Percentiles rank a stretch among this genome's conserved stretches.
Conservation (phyloP, 2,888 invertebrate genomes). For the Himalopsyche anomala region DNA sequence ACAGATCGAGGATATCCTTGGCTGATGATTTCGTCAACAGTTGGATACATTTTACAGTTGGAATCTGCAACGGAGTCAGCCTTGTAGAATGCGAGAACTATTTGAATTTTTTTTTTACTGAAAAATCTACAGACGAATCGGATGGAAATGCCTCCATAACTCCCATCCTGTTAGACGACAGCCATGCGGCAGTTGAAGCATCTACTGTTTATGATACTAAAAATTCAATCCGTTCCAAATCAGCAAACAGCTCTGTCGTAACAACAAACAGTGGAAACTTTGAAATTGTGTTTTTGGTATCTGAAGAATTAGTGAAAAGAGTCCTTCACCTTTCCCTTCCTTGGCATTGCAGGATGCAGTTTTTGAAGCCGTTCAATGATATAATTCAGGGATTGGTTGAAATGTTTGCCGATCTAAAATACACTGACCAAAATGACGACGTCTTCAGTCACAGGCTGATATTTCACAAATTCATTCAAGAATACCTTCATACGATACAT, state of each 20-base stretch:
- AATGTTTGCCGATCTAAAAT: conserved; percentile 51
- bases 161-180: neutral
- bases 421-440: conserved; percentile 35
- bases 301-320: conserved; percentile 46
- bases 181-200: neutral
- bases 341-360: conserved; percentile 51
- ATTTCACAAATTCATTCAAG: conserved; percentile 51
- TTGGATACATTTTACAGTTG: conserved; percentile 67
- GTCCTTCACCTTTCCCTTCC: conserved; percentile 48
- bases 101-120: neutral
- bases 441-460: conserved; percentile 50
- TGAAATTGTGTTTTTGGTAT: conserved; percentile 13
- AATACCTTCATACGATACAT: conserved; percentile 45
- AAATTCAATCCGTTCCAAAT: neutral
- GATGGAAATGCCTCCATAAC: neutral
- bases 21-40: conserved; percentile 70
- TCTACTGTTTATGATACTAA: neutral
- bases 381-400: conserved; percentile 44
- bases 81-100: conserved; percentile 31
- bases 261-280: neutral
- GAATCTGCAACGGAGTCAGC: conserved; percentile 49
- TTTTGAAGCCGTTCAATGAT: conserved; percentile 46
- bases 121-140: conserved; percentile 15
- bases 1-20: conserved; percentile 71
- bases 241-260: too few relatives aligned